Evolutionary conservation across 1,140 invertebrate genomes (phyloP).

Genomic region (Zaprionus nigranus): DNA sequence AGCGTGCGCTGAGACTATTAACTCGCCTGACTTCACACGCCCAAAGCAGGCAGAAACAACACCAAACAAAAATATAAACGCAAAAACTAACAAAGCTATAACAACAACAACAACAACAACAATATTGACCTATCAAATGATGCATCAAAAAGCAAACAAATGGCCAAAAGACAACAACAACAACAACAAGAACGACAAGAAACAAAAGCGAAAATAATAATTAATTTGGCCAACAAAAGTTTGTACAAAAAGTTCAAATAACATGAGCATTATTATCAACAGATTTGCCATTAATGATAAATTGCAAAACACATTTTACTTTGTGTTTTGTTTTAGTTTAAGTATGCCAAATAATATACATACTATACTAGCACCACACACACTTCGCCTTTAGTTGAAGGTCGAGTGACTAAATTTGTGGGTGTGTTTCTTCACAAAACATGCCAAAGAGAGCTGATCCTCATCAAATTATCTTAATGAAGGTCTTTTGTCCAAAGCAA

Average conservation of each 20-base stretch:
- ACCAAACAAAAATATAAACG: not conserved
- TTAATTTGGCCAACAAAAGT: constrained; percentile 28
- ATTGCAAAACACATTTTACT: constrained; percentile 48
- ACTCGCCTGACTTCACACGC: constrained; percentile 34
- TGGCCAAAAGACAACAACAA: constrained; percentile 26
- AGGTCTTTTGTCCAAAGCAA: constrained; percentile 18
- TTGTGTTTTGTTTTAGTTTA: constrained; percentile 35
- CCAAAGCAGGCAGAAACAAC: not conserved
- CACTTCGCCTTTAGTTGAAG: constrained; percentile 55
- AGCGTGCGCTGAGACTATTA: constrained; percentile 19
- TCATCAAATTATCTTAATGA: constrained; percentile 20
- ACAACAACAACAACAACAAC: constrained; percentile 11
- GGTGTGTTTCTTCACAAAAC: constrained; percentile 26
- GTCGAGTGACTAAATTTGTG: constrained; percentile 43
- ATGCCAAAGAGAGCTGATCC: not conserved
- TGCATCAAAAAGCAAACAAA: constrained; percentile 48
- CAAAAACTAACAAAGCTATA: not conserved
- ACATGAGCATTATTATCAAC: constrained; percentile 60
- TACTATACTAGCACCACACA: constrained; percentile 26
- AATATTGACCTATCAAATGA: constrained; percentile 61
- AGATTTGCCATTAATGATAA: constrained; percentile 63
- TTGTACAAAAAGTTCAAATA: constrained; percentile 47
- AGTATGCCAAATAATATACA: constrained; percentile 44
- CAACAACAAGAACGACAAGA: constrained; percentile 5
- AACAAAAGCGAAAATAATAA: constrained; percentile 15